Evolutionary conservation across 2,113 vertebrate species (phyloP), one percentile per base, ranked within the genome.

Genomic region (Todiramphus saurophagus): DNA sequence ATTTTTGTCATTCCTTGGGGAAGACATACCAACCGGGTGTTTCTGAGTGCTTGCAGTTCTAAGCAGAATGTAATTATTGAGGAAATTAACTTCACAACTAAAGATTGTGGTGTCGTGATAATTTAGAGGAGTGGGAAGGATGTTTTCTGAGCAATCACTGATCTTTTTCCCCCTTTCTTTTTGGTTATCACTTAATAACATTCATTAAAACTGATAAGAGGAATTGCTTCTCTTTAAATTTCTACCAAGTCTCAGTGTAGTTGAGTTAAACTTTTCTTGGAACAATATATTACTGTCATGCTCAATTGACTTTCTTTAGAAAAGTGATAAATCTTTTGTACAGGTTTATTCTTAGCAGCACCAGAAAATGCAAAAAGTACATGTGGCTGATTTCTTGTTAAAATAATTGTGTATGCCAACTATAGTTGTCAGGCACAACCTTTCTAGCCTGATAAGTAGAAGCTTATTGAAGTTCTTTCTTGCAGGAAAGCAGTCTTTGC

Each of bases 161-260:
- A 95, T 96, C 89, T 97, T 96, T 73, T 86, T 82, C 60, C 58
- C 27, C 13, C 17, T 58, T 80, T 94, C 87, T 97, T 97, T 98
- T 96, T 94, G 53, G 63, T 95, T 98, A 97, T 97, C 97, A 92
- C 94, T 97, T 97, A 97, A 97, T 95, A 94, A 74, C 89, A 96
- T 97, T 98, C 97, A 98, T 97, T 98, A 98, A 98, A 98, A 97
- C 83, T 39, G 70, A 95, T 96, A 98, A 96, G 78, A 97, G 94
- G 94, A 97, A 98, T 97, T 50, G 15, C 89, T 97, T 98, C 90
- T 96, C 93, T 96, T 98, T 97, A 97, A 94, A 97, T 97, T 95
- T 98, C 92, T 89, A 94, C 92, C 58, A 74, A 69, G 67, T 94
- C 84, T 96, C 68, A 62, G 94, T 97, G 97, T 94, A 97, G 89